Base-by-base conservation (phyloP, 2,888 invertebrate genomes). In the Congeria kusceri region DNA sequence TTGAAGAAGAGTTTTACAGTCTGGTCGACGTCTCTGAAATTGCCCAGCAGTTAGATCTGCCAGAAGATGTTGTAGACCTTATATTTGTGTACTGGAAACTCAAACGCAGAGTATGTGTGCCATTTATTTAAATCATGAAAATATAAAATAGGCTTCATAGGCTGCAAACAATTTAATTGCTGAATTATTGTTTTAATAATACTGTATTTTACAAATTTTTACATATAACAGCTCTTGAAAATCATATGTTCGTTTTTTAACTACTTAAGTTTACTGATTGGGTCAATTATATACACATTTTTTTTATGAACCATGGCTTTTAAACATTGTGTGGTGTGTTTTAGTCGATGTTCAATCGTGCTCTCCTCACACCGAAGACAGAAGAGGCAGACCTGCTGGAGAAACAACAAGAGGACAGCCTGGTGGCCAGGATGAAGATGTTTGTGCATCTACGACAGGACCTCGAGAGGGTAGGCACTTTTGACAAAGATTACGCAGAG, bases 61-160 rank as follows among this genome's bases (percentile, higher is more conserved):
- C 98, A 91, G 95, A 96, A 88, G 97, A 98, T 88, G 96, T 97
- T 67, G 96, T 98, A 78, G 95, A 96, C 89, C 96, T 96, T 89
- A 97, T 99, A 90, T 98, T 97, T 93, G 97, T 97, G 93, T 99
- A 98, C 94, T 99, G 99, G 99, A 98, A 98, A 94, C 94, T 99
- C 78, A 99, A 99, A 93, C 95, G 99, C 92, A 94, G 93, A 93
- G 94, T 94, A 89, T 68, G 78, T 29, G 9, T 47, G 20, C 28
- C 13, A 56, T 3, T 39, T 39, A 1, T 39, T 39, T 7, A 3
- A 7, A 11, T 39, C 39, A 39, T 39, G 1, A 39, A 9, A 39
- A 39, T 1, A 13, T 3, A 1, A 15, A 1, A 15, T 39, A 11
- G 15, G 9, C 15, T 13, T 13, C 4, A 5, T 39, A 39, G 15